Percentiles rank a stretch among this genome's conserved stretches.
Evolutionary conservation across 2,113 vertebrate genomes (phyloP).

Genomic region (Orthonyx spaldingii): DNA sequence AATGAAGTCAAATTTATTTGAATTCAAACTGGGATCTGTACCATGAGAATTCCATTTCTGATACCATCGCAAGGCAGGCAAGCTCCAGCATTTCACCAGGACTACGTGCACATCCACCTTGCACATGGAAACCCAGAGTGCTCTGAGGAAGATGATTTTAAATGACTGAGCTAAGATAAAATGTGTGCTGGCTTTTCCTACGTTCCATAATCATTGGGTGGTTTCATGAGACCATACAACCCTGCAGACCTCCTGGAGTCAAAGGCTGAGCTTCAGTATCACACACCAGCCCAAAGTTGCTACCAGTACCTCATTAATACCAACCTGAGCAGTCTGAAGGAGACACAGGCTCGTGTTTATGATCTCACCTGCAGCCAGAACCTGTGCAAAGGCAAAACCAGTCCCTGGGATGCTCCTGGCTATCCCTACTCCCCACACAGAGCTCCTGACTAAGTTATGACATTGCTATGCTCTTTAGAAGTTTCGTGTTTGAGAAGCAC

Average conservation of each 20-base stretch:
- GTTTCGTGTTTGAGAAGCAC: neutral
- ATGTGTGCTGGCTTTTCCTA: neutral
- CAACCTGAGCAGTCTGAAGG: neutral
- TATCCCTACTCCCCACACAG: neutral
- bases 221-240: neutral
- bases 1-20: neutral
- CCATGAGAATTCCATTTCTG: neutral
- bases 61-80: neutral
- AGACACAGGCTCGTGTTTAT: neutral
- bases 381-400: neutral
- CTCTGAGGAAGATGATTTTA: neutral
- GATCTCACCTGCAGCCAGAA: neutral
- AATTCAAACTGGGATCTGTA: neutral
- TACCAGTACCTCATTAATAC: accelerated
- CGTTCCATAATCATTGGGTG: neutral
- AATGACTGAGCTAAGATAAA: neutral
- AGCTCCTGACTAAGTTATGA: neutral
- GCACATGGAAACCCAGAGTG: neutral
- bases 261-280: neutral
- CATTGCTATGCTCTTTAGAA: neutral
- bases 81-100: neutral
- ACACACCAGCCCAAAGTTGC: neutral
- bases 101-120: accelerated
- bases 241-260: neutral
- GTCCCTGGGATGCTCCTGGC: neutral